phyloP scores from a whole-genome alignment of 2,888 invertebrate species.

The Drosophila stalkeri region DNA sequence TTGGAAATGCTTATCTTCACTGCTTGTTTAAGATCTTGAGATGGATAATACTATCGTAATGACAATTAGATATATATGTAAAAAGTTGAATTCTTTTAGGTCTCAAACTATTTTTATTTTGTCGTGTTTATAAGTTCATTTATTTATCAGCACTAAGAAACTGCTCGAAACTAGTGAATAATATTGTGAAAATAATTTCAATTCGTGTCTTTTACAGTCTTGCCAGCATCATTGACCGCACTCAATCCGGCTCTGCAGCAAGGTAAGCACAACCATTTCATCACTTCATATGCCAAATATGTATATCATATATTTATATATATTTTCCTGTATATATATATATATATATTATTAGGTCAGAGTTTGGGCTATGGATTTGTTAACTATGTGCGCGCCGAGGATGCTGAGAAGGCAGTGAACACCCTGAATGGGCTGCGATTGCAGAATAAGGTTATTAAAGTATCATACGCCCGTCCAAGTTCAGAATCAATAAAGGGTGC shows the following conservation, averaged over 20 bases:
- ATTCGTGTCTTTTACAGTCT: slow-evolving; percentile 69
- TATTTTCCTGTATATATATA: not conserved
- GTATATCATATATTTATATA: not conserved
- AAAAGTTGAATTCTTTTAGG: too few species aligned
- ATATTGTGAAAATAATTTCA: slow-evolving; percentile 7
- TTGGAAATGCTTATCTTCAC: too few species aligned
- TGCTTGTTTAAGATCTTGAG: not conserved
- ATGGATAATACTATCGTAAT: too few species aligned
- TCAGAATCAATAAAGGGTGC: slow-evolving; percentile 99
- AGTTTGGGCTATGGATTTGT: slow-evolving; percentile 99
- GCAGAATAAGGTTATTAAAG: slow-evolving; percentile 99
- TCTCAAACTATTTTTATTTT: not conserved
- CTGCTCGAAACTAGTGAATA: slow-evolving; percentile 2
- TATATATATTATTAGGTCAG: slow-evolving; percentile 88
- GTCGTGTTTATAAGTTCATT: not conserved
- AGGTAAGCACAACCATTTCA: slow-evolving; percentile 68
- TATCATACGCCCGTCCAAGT: slow-evolving; percentile 98
- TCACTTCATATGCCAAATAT: not conserved
- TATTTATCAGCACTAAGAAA: not conserved
- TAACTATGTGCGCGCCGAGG: slow-evolving; percentile 98
- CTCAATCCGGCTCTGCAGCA: slow-evolving; percentile 85
- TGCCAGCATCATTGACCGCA: slow-evolving; percentile 85
- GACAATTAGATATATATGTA: too few species aligned
- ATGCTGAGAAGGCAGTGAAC: slow-evolving; percentile 99
- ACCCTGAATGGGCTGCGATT: slow-evolving; percentile 98